Conservation (phyloP, 2,113 vertebrate species). For the Raja brachyura region DNA sequence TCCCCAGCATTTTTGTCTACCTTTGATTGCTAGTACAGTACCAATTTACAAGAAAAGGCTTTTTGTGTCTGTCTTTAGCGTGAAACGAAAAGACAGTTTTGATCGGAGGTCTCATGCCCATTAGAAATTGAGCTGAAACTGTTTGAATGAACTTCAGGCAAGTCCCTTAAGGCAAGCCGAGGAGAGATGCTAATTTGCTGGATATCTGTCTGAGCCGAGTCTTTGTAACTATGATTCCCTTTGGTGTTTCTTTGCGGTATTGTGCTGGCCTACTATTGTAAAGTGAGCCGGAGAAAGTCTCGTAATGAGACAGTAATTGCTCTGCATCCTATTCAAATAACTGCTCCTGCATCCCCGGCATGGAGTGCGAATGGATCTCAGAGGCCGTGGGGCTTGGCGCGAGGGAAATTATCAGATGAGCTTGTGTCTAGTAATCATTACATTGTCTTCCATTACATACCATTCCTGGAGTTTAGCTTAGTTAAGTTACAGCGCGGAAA, state of each 20-base stretch:
- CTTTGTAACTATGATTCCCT: not conserved
- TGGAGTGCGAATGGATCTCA: not conserved
- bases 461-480: not conserved
- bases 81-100: not conserved
- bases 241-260: not conserved
- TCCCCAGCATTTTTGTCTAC: too few relatives aligned
- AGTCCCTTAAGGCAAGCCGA: not conserved
- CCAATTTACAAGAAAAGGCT: not conserved
- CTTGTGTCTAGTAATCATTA: not conserved
- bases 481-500: too few relatives aligned
- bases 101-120: not conserved
- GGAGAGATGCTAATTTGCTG: not conserved
- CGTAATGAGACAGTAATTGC: not conserved
- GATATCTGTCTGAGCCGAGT: not conserved
- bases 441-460: not conserved
- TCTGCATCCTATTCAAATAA: not conserved
- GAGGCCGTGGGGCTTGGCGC: not conserved
- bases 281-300: not conserved
- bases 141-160: not conserved
- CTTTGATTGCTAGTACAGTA: not conserved
- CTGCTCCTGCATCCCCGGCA: not conserved
- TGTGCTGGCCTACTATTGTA: not conserved
- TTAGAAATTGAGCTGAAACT: constrained; percentile 7
- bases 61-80: not conserved
- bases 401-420: not conserved